Percentiles rank a stretch among this genome's conserved stretches.
phyloP scores from a whole-genome alignment of 1,140 invertebrate species.

The Pachypsylla venusta region DNA sequence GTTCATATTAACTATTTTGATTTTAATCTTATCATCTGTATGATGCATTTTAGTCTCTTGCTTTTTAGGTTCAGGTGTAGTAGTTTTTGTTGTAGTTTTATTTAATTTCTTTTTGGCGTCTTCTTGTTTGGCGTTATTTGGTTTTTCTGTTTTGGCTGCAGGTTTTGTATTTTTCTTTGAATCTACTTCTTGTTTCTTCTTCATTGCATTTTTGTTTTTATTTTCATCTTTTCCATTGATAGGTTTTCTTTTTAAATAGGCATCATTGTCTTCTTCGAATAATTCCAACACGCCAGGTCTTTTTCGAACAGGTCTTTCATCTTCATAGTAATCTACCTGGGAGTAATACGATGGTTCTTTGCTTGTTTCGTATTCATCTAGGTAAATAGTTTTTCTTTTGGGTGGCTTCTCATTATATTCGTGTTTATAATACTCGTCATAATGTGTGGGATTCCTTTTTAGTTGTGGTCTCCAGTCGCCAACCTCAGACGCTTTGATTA shows the following conservation, averaged over 20 bases:
- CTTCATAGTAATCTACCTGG: slow-evolving; percentile 1
- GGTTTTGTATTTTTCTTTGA: not conserved
- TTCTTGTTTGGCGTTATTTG: not conserved
- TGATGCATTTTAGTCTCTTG: not conserved
- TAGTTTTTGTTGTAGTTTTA: not conserved
- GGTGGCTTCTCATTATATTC: not conserved
- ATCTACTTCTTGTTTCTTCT: not conserved
- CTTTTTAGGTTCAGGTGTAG: not conserved
- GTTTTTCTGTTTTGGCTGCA: not conserved
- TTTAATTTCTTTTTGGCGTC: not conserved
- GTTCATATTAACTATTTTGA: not conserved
- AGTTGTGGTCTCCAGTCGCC: not conserved
- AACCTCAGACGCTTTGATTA: not conserved
- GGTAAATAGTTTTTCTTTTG: not conserved
- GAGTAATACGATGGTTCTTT: not conserved
- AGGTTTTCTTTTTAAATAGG: not conserved
- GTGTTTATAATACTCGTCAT: not conserved
- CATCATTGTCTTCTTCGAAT: not conserved
- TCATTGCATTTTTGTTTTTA: not conserved
- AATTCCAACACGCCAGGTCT: not conserved
- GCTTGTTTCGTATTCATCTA: not conserved
- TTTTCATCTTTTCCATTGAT: not conserved
- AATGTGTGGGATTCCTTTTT: not conserved
- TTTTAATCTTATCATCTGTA: too few relatives aligned
- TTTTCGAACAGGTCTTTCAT: not conserved